A percentile compares a stretch with the other conserved stretches of the same genome.
These are phyloP conservation scores for Threskiornis aethiopicus DNA, from an alignment of 2,797 vertebrate species.

Conservation along the genomic window DNA sequence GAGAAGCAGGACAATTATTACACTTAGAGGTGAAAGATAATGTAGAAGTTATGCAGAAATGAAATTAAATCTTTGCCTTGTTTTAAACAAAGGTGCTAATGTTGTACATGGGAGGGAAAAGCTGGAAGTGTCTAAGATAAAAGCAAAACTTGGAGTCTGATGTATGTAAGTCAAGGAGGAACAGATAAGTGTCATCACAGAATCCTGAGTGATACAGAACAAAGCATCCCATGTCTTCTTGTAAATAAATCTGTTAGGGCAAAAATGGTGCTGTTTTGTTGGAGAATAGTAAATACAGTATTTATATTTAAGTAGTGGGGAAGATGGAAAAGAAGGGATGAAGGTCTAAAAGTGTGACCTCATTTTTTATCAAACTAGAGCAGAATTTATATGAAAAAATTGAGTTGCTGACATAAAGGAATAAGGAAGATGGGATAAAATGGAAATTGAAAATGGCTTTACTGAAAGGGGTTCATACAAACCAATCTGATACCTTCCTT, in stretches of 20 bases:
- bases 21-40: neutral
- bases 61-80: neutral
- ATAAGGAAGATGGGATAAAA: neutral
- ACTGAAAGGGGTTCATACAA: neutral
- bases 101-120: neutral
- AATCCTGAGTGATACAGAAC: neutral
- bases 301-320: neutral
- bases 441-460: slow-evolving; percentile 28
- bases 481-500: neutral
- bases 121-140: neutral
- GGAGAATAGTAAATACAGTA: neutral
- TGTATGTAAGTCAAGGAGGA: neutral
- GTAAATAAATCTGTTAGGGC: neutral
- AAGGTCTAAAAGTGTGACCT: neutral
- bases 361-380: neutral
- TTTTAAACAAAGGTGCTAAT: neutral
- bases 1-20: neutral
- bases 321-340: neutral
- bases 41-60: neutral
- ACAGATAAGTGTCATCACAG: neutral
- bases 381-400: neutral
- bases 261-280: neutral
- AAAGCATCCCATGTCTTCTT: neutral
- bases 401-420: neutral
- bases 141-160: neutral